Evolutionary conservation across 92 coral and sea anemone genomes (phyloP).

Genomic region (Desmophyllum pertusum): DNA sequence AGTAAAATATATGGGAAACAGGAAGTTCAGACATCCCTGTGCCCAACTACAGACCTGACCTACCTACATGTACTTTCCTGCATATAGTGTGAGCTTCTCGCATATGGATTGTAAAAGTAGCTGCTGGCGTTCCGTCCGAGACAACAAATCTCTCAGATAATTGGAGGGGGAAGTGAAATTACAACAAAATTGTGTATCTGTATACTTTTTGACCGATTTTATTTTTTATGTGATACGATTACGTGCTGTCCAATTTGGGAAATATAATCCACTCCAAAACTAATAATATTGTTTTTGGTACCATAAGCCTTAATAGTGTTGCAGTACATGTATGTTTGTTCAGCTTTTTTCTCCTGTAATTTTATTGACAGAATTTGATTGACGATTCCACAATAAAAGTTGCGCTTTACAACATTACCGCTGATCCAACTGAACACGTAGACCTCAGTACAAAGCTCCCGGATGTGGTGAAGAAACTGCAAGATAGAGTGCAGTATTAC

Average conservation of each 20-base stretch:
- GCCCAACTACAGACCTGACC: too few species aligned
- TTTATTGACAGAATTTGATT: slow-evolving; percentile 3
- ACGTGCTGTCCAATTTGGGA: too few species aligned
- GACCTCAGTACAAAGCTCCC: slow-evolving; percentile 54
- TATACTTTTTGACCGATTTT: background rate
- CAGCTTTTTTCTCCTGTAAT: background rate
- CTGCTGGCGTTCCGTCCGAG: background rate
- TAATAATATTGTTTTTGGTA: background rate
- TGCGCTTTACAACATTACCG: slow-evolving; percentile 62
- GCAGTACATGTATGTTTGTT: background rate
- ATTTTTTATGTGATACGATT: too few species aligned
- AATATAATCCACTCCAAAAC: background rate
- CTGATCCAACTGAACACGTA: slow-evolving; percentile 58
- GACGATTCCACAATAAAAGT: slow-evolving; percentile 1
- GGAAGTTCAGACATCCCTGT: too few species aligned
- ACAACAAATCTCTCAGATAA: background rate
- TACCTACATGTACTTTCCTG: too few species aligned
- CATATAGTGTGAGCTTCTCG: too few species aligned
- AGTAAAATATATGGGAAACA: too few species aligned
- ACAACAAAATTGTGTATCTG: background rate
- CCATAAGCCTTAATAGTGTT: background rate
- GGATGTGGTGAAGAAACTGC: slow-evolving; percentile 46
- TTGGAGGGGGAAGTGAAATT: background rate
- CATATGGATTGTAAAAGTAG: too few species aligned
- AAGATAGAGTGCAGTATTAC: slow-evolving; percentile 50